Evolutionary conservation across 37 sponge, comb jelly and placozoan species (phyloP), one percentile per base, ranked within the genome.

Genomic region (Aphrocallistes beatrix): DNA sequence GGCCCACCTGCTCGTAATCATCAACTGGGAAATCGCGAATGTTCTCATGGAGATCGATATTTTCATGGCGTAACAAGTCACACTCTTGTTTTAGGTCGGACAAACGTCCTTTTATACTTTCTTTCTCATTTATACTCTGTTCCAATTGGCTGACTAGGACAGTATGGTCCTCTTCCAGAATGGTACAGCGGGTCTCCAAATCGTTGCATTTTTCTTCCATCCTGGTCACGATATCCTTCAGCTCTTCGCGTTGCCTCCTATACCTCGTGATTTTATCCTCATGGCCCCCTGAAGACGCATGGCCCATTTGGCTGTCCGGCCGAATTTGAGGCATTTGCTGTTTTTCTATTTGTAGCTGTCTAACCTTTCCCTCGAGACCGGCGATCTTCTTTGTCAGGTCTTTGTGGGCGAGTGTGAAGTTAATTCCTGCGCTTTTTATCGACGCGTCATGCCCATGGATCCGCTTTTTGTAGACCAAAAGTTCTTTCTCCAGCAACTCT

Each of bases 371-470:
- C 75, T 60, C 75, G 10, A 60, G 34, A 60, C 75, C n/a, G 1
- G 34, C 75, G 8, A 60, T 60, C n/a, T 60, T 60, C 75, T 60
- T 60, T 8, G 32, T 60, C 75, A 60, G 8, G n/a, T 60, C 75
- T 30, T 60, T 60, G 25, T 60, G 75, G 3, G 75, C 8, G 8
- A 60, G 28, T 25, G 75, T 25, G 34, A 60, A 60, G 21, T 60
- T 60, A 30, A 60, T 25, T 6, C 75, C 75, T 6, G n/a, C 75
- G 3, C 28, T 60, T 60, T 60, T 60, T 25, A 60, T 19, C 10
- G 75, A 60, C 10, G 75, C 75, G 75, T 28, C 75, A 30, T 60
- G 75, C n/a, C 75, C 75, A 60, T 60, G 75, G n/a, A 60, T 28
- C 8, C 75, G 75, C n/a, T 60, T 21, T 13, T 60, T 60, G 75